These are phyloP conservation scores for Pipistrellus kuhlii DNA, from an alignment of 2,797 vertebrate species.

Conservation along the genomic window DNA sequence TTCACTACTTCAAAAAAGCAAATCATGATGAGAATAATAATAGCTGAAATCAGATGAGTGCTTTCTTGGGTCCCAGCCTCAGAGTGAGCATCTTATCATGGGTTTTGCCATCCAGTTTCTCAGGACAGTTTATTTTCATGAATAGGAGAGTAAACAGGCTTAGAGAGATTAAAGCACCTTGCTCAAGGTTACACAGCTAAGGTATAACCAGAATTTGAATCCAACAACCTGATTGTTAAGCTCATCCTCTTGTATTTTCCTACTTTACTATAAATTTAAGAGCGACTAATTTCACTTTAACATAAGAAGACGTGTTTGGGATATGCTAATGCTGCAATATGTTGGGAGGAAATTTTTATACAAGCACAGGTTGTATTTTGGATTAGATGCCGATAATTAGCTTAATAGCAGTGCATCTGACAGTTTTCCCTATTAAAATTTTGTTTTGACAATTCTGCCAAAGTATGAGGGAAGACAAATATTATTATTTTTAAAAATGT, in stretches of 20 bases:
- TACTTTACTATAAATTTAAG: constrained; percentile 1
- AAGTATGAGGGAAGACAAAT: constrained; percentile 83
- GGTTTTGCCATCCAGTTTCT: not conserved
- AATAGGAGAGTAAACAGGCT: not conserved
- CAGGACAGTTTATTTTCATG: not conserved
- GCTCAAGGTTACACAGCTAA: not conserved
- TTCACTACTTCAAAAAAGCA: constrained; percentile 38
- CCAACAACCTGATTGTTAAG: constrained; percentile 38
- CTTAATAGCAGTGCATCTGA: constrained; percentile 85
- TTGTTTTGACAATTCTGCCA: constrained; percentile 83
- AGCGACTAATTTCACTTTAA: constrained; percentile 47
- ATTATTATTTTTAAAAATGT: constrained; percentile 68
- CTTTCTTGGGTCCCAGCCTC: not conserved
- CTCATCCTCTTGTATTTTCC: constrained; percentile 37
- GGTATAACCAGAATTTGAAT: constrained; percentile 21
- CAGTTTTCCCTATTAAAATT: constrained; percentile 89
- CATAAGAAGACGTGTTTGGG: not conserved
- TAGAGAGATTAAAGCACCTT: not conserved
- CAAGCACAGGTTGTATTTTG: not conserved
- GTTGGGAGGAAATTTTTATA: not conserved
- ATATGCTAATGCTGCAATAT: not conserved
- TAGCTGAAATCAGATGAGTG: not conserved
- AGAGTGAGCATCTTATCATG: not conserved
- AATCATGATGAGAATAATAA: not conserved
- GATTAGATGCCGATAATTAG: constrained; percentile 69